Base-by-base conservation (phyloP, 2,113 vertebrate genomes). In the Gnathonemus echidnorhynchus region DNA sequence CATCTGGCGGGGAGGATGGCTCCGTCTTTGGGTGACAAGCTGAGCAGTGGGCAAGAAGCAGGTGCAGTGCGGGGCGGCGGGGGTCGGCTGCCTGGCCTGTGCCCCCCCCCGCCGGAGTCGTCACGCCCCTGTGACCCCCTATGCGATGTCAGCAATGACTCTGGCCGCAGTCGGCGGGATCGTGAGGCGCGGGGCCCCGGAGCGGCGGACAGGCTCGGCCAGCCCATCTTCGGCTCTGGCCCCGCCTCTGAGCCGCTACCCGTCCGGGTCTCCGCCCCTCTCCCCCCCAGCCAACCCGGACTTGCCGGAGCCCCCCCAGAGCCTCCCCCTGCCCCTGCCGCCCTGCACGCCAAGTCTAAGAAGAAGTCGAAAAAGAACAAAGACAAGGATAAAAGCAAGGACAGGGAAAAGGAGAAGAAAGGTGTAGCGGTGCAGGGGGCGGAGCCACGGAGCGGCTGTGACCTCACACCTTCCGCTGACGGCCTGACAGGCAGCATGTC, bases 281-380 rank as follows among this genome's bases (percentile, higher is more conserved):
- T 66, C 2, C 83, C 0, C 91, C 49, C 35, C 66, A 53, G 88
- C 70, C 70, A 24, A 11, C 46, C 48, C 17, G 46, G 50, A 39
- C 74, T 35, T 35, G 74, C 88, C 21, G 46, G 80, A 46, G 80
- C 49, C 56, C 39, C 90, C 15, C 7, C 84, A 48, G 86, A 86
- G 49, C 0, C 91, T 89, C 8, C 31, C 42, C 5, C 10, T 62
- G 90, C 1, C 87, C 89, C 93, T 48, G 66, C 90, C 91, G 93
- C 66, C 13, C 90, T 58, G 2, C 95, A 94, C 2, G 91, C 92
- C 19, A 95, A 95, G 89, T 93, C 94, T 90, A 96, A 94, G 95
- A 97, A 96, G 92, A 98, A 97, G 91, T 96, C 96, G 88, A 98
- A 97, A 95, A 98, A 97, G 94, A 96, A 97, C 95, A 96, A 93